These are phyloP conservation scores for Pteromalus puparum DNA, from an alignment of 1,140 invertebrate species.

Conservation along the genomic window DNA sequence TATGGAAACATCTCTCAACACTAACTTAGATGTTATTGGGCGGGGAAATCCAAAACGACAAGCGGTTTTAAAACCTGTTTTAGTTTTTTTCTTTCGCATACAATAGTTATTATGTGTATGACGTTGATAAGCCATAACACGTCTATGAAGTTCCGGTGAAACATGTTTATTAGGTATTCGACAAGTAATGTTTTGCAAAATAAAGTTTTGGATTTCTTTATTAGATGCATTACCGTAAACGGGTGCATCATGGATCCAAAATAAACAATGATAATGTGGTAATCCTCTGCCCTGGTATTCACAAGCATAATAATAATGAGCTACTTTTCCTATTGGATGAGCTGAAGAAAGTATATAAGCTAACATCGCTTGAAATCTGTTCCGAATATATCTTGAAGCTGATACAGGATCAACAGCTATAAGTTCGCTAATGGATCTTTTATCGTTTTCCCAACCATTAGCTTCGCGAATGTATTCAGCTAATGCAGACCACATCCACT, in stretches of 20 bases:
- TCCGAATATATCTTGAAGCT: constrained; percentile 62
- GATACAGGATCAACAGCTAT: constrained; percentile 62
- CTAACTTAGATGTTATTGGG: no score
- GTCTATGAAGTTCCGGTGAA: constrained; percentile 54
- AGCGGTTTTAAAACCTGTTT: no score
- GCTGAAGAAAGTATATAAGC: constrained; percentile 63
- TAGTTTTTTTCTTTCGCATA: constrained; percentile 51
- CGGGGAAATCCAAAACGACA: no score
- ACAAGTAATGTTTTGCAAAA: constrained; percentile 63
- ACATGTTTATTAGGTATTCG: constrained; percentile 54
- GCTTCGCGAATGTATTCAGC: constrained; percentile 60
- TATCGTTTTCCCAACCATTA: constrained; percentile 54
- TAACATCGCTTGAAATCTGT: constrained; percentile 64
- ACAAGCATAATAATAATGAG: no score
- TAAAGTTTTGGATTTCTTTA: constrained; percentile 64
- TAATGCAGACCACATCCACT: constrained; percentile 66
- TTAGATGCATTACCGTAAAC: constrained; percentile 53
- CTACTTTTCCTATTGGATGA: no score
- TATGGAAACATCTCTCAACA: no score
- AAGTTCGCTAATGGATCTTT: constrained; percentile 50
- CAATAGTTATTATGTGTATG: constrained; percentile 59
- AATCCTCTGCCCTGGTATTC: no score
- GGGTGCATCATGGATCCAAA: constrained; percentile 64
- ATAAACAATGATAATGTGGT: constrained; percentile 65
- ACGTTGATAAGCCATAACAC: constrained; percentile 56